Conservation (phyloP, 92 coral and sea anemone genomes). For the Zoanthus gigantus region DNA sequence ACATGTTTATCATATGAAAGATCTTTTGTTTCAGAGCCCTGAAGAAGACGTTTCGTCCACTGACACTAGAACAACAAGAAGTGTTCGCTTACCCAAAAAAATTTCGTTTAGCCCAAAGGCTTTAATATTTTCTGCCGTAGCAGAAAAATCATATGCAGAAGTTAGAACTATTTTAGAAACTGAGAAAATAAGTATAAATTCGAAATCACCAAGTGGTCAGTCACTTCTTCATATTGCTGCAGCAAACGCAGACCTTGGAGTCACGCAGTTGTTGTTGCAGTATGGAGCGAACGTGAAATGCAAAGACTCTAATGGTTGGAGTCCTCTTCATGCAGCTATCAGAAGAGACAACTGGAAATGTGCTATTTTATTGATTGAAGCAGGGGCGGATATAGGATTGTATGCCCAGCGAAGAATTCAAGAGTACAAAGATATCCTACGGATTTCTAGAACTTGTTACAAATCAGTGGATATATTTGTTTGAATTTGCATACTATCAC, state of each 20-base stretch:
- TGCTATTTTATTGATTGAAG: constrained; percentile 82
- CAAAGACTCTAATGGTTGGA: constrained; percentile 78
- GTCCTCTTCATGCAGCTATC: constrained; percentile 82
- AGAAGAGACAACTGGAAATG: constrained; percentile 88
- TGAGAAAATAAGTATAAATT: constrained; percentile 72
- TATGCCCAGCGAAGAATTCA: constrained; percentile 79
- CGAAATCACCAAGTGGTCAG: constrained; percentile 87
- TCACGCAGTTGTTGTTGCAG: constrained; percentile 75
- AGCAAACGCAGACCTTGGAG: constrained; percentile 84
- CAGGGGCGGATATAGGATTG: constrained; percentile 87
- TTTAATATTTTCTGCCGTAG: constrained; percentile 76
- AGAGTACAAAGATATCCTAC: constrained; percentile 76
- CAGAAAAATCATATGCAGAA: constrained; percentile 80
- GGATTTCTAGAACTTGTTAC: constrained; percentile 73
- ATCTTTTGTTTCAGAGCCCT: constrained; percentile 37
- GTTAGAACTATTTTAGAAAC: constrained; percentile 73
- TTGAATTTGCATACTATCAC: neutral
- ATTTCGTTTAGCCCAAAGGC: constrained; percentile 81
- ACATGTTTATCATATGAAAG: constrained; percentile 16
- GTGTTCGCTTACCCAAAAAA: constrained; percentile 66
- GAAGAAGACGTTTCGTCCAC: constrained; percentile 54
- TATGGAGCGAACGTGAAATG: constrained; percentile 73
- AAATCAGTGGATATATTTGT: constrained; percentile 86
- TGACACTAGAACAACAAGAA: constrained; percentile 46
- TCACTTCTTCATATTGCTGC: constrained; percentile 86